Evolutionary conservation across 2,113 vertebrate genomes (phyloP).

Genomic region (Passer domesticus): DNA sequence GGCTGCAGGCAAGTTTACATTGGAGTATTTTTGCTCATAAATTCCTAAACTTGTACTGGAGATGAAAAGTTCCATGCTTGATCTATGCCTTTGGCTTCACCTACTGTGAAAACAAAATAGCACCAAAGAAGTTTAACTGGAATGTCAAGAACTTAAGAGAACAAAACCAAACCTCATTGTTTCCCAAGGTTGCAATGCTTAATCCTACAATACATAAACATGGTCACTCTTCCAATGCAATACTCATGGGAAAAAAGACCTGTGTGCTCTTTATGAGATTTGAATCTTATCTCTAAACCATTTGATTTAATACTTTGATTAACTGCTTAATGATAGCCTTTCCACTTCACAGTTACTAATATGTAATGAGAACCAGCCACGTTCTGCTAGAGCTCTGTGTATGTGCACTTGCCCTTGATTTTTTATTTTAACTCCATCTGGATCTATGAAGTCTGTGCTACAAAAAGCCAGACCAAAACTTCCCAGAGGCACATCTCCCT

Average conservation of each 20-base stretch:
- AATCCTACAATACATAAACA: neutral
- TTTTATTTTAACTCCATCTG: conserved; percentile 30
- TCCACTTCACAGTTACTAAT: neutral
- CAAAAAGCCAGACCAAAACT: conserved; percentile 55
- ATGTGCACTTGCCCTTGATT: conserved; percentile 61
- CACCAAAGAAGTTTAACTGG: neutral
- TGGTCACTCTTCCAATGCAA: neutral
- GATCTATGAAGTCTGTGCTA: conserved; percentile 59
- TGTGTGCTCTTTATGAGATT: neutral
- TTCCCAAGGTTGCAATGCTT: neutral
- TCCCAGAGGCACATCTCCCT: conserved; percentile 62
- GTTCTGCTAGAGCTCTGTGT: conserved; percentile 35
- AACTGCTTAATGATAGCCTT: neutral
- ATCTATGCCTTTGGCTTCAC: conserved; percentile 1
- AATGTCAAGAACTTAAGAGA: neutral
- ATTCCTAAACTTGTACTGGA: neutral
- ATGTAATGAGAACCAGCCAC: neutral
- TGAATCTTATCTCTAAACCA: neutral
- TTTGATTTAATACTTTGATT: neutral
- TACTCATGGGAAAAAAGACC: neutral
- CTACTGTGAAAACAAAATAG: neutral
- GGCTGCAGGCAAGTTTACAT: neutral
- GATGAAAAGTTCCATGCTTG: neutral
- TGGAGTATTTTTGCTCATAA: neutral
- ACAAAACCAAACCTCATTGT: neutral